Percentiles rank a stretch among this genome's conserved stretches.
Conservation (phyloP, 2,888 invertebrate species). For the Furcula furcula region DNA sequence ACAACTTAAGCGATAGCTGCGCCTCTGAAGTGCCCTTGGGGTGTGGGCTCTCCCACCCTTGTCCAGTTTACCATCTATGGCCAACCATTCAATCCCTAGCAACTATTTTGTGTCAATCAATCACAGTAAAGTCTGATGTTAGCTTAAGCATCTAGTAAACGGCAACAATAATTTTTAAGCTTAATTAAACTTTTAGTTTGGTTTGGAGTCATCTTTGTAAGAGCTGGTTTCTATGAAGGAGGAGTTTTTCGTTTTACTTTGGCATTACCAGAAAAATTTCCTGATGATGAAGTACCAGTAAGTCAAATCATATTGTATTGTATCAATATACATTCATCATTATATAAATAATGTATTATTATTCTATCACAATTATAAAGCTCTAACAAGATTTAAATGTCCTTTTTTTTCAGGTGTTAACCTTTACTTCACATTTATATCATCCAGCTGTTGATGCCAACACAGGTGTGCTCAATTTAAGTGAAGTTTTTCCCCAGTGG, state of each 20-base stretch:
- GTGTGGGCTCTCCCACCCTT: too few relatives aligned
- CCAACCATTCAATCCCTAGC: too few relatives aligned
- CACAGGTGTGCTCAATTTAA: constrained; percentile 89
- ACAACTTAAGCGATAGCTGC: too few relatives aligned
- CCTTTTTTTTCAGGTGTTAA: constrained; percentile 84
- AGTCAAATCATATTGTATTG: constrained; percentile 50
- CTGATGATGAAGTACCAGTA: constrained; percentile 92
- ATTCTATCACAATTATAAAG: too few relatives aligned
- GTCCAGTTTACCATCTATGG: too few relatives aligned
- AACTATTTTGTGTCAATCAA: too few relatives aligned
- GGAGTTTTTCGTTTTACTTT: constrained; percentile 95
- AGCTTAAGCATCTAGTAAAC: too few relatives aligned
- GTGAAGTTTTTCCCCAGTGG: constrained; percentile 93
- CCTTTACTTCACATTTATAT: constrained; percentile 91
- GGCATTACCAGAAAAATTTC: constrained; percentile 93
- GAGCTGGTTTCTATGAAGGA: constrained; percentile 93
- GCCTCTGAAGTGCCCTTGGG: too few relatives aligned
- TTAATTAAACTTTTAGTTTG: constrained; percentile 84
- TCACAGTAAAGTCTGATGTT: too few relatives aligned
- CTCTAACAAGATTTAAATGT: too few relatives aligned
- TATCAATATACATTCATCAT: too few relatives aligned
- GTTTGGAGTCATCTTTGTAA: constrained; percentile 95
- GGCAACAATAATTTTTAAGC: constrained; percentile 1
- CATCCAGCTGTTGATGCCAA: constrained; percentile 92
- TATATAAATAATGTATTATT: too few relatives aligned